A percentile compares a stretch with the other conserved stretches of the same genome.
phyloP scores from a whole-genome alignment of 2,113 vertebrate species.

The Formicarius rufipectus region DNA sequence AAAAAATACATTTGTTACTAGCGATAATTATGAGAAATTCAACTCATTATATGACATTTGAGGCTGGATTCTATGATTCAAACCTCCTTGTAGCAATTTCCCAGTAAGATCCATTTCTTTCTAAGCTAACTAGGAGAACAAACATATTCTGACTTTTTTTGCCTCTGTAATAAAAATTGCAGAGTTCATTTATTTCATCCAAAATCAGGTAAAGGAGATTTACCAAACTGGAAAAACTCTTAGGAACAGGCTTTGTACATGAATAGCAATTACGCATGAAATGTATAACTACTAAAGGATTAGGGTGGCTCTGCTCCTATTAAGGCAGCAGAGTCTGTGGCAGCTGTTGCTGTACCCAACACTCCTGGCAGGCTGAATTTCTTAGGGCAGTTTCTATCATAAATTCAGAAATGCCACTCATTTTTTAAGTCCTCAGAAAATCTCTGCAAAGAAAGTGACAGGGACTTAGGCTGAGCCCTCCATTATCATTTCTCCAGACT shows the following conservation, averaged over 20 bases:
- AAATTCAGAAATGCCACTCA: not conserved
- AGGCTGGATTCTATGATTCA: not conserved
- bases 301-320: not conserved
- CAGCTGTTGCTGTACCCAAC: not conserved
- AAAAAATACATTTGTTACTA: not conserved
- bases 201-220: not conserved
- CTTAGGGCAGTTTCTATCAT: not conserved
- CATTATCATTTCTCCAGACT: not conserved
- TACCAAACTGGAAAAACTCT: not conserved
- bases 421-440: not conserved
- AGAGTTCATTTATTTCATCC: not conserved
- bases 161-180: not conserved
- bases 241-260: not conserved
- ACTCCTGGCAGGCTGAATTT: not conserved
- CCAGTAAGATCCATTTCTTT: not conserved
- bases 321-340: not conserved
- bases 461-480: not conserved
- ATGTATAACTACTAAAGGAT: not conserved
- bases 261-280: conserved; percentile 7
- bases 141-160: not conserved
- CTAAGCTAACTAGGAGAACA: not conserved
- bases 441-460: not conserved
- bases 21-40: not conserved
- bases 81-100: not conserved
- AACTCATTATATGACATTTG: not conserved